A percentile compares a stretch with the other conserved stretches of the same genome.
phyloP scores from a whole-genome alignment of 2,113 vertebrate genomes.

The Choloepus hoffmanni region DNA sequence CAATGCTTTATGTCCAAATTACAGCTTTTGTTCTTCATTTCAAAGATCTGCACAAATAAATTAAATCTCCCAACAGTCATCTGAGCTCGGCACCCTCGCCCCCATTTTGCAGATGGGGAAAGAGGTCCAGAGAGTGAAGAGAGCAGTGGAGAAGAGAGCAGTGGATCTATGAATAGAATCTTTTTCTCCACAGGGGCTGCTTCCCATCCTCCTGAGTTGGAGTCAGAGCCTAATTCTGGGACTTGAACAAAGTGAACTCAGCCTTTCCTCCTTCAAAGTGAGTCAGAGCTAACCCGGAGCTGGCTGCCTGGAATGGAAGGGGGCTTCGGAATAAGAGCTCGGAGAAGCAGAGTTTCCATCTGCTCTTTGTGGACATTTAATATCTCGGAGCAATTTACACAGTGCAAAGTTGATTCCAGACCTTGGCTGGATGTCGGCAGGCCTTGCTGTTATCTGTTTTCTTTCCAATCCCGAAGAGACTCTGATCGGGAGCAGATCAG shows the following conservation, averaged over 20 bases:
- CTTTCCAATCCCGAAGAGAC: neutral
- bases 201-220: neutral
- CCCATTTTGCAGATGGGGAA: conserved; percentile 30
- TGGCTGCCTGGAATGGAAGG: rapidly evolving
- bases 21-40: conserved; percentile 6
- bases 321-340: neutral
- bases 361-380: conserved; percentile 58
- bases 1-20: neutral
- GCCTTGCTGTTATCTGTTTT: too few species aligned
- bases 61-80: neutral
- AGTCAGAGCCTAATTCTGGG: neutral
- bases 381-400: neutral
- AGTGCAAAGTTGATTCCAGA: neutral
- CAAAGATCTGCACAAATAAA: neutral
- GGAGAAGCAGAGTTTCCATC: conserved; percentile 59
- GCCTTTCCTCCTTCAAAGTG: neutral
- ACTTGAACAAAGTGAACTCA: neutral
- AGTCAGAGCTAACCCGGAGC: neutral
- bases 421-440: neutral
- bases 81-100: neutral
- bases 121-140: too few species aligned
- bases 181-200: too few species aligned
- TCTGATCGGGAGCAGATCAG: neutral
- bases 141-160: neutral
- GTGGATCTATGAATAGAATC: neutral